A percentile compares a stretch with the other conserved stretches of the same genome.
phyloP scores from a whole-genome alignment of 1,140 invertebrate species.

The Pseudomyrmex concolor region DNA sequence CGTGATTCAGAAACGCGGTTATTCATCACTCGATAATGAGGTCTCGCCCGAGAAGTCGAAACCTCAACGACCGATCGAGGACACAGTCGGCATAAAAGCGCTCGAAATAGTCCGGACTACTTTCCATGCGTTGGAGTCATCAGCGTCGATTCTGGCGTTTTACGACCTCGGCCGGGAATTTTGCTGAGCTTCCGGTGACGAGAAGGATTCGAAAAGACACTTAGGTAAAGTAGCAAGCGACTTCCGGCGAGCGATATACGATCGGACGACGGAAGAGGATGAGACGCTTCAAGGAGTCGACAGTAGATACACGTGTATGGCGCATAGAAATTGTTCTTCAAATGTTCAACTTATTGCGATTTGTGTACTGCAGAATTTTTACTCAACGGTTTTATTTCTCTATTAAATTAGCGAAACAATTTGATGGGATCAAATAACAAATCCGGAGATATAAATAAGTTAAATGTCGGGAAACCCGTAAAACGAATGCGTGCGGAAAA shows the following conservation, averaged over 20 bases:
- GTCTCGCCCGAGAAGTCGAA: conserved; percentile 48
- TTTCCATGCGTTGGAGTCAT: conserved; percentile 16
- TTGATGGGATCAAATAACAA: neutral
- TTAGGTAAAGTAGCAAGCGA: conserved; percentile 43
- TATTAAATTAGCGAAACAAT: neutral
- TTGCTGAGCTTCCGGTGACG: conserved; percentile 70
- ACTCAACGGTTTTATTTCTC: no score
- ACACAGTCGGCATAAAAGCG: conserved; percentile 23
- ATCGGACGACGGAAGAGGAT: conserved; percentile 16
- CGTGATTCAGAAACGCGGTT: conserved; percentile 71
- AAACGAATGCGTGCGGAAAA: no score
- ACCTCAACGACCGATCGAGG: conserved; percentile 29
- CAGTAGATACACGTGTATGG: neutral
- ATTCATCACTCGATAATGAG: conserved; percentile 71
- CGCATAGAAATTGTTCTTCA: conserved; percentile 20
- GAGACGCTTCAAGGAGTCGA: conserved; percentile 16
- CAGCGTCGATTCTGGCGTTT: neutral
- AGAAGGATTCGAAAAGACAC: conserved; percentile 69
- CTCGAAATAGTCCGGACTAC: conserved; percentile 39
- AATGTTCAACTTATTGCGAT: neutral
- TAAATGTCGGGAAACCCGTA: no score
- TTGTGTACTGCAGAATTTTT: neutral
- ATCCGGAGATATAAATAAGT: neutral
- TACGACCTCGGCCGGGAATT: conserved; percentile 57
- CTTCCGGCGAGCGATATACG: conserved; percentile 20